A percentile compares a stretch with the other conserved stretches of the same genome.
phyloP scores from a whole-genome alignment of 2,113 vertebrate species.

The Lipophrys pholis region DNA sequence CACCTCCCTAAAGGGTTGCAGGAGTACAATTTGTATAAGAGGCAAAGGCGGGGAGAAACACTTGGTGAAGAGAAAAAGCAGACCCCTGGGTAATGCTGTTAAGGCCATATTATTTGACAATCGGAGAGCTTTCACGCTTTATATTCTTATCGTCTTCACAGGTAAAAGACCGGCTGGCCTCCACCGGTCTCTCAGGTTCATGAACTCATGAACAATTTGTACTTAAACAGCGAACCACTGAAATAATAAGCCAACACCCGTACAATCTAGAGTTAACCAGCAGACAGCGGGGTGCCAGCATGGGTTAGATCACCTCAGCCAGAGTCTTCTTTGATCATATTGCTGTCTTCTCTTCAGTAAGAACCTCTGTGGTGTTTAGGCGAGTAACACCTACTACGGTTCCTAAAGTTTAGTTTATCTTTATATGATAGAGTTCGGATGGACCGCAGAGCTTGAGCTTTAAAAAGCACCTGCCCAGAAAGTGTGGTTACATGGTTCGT shows the following conservation, averaged over 20 bases:
- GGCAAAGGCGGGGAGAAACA: constrained; percentile 12
- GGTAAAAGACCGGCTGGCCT: not conserved
- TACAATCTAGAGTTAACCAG: not conserved
- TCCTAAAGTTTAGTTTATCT: not conserved
- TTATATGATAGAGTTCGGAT: not conserved
- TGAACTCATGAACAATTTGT: not conserved
- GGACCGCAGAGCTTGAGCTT: too few species aligned
- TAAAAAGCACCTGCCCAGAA: too few species aligned
- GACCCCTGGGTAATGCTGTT: constrained; percentile 3
- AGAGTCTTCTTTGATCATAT: not conserved
- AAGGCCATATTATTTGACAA: constrained; percentile 14
- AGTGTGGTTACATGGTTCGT: too few species aligned
- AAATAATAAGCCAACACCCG: not conserved
- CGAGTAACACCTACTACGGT: not conserved
- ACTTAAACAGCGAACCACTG: not conserved
- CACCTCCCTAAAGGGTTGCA: constrained; percentile 51
- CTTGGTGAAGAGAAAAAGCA: constrained; percentile 2
- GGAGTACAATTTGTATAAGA: constrained; percentile 43
- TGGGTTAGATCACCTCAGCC: not conserved
- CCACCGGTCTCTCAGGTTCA: not conserved
- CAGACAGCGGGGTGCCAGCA: not conserved
- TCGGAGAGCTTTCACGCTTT: constrained; percentile 2
- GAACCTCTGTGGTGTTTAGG: not conserved
- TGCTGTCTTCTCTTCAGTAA: not conserved
- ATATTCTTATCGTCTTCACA: not conserved